Base-by-base conservation (phyloP, 35 echinoderm and acorn worm genomes). In the Lytechinus variegatus region DNA sequence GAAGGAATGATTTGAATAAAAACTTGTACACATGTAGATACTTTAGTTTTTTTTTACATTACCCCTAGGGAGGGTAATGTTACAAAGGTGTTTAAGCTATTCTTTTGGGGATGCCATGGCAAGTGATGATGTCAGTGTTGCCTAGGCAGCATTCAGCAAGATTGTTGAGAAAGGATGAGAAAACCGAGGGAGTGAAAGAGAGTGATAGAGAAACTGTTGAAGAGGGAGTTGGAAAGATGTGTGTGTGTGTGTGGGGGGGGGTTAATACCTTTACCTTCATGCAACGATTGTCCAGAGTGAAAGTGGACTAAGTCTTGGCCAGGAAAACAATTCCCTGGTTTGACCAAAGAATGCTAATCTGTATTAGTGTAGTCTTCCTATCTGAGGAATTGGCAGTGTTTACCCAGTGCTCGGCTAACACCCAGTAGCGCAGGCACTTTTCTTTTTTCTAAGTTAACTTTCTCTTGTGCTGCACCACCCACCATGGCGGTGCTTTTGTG, bases 401-500 rank as follows among this genome's bases (percentile, higher is more conserved):
- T 91, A 56, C 88, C 55, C 52, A 91, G 71, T 92, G 54, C 16
- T 86, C 44, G 88, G 55, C 95, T 60, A 92, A 66, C 95, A 92
- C 66, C 56, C 91, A 57, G 94, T 95, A 87, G 94, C 86, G 44
- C 61, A 53, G 44, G 52, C 94, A 10, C 51, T 55, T 52, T 86
- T n/a, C n/a, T n/a, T 66, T 53, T 87, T 89, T 87, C 8, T 1
- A 44, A 53, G 91, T 57, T 9, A 27, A 28, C 91, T 57, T 71
- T 72, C 95, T 71, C 89, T 27, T 96, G 13, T 55, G 27, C 61
- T 44, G 91, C 91, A 71, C 89, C 95, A 96, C 95, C 89, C 95
- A 96, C 95, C 92, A 58, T 96, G 95, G 92, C 89, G 95, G 95
- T 54, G 55, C 91, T 96, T 95, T 96, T 61, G 89, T 96, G 87